These are phyloP conservation scores for Perca fluviatilis DNA, from an alignment of 2,113 vertebrate species.

Conservation along the genomic window DNA sequence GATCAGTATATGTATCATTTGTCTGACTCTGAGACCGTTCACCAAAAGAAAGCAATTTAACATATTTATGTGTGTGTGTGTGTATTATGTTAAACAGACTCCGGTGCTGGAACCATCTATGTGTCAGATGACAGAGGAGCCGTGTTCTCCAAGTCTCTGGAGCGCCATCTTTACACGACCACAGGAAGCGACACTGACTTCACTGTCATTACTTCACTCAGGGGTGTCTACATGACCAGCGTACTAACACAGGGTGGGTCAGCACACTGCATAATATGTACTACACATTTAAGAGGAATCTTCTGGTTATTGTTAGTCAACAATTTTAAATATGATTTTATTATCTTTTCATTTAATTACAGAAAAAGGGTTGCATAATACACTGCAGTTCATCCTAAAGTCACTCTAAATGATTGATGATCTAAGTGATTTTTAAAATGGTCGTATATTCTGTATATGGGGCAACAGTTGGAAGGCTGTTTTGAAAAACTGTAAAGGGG, in stretches of 20 bases:
- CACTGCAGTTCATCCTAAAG: background rate
- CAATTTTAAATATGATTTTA: background rate
- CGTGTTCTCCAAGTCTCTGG: conserved; percentile 95
- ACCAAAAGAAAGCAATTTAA: no score
- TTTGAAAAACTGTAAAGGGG: background rate
- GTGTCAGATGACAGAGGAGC: conserved; percentile 93
- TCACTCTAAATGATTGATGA: background rate
- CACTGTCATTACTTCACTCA: conserved; percentile 91
- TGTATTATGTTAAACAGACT: conserved; percentile 81
- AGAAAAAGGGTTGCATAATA: background rate
- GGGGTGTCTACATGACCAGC: conserved; percentile 93
- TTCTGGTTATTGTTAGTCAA: background rate
- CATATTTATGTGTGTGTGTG: background rate
- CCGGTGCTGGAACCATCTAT: conserved; percentile 92
- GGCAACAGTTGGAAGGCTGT: background rate
- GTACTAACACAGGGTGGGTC: conserved; percentile 88
- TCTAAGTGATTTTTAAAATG: background rate
- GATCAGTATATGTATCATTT: background rate
- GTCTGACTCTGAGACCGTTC: no score
- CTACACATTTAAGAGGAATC: background rate
- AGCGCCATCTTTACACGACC: conserved; percentile 92
- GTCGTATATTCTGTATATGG: background rate
- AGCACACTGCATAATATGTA: background rate
- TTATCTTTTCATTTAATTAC: background rate
- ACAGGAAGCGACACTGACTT: conserved; percentile 94